These are phyloP conservation scores for Platycercus adscitus DNA, from an alignment of 2,113 vertebrate genomes.

Conservation along the genomic window DNA sequence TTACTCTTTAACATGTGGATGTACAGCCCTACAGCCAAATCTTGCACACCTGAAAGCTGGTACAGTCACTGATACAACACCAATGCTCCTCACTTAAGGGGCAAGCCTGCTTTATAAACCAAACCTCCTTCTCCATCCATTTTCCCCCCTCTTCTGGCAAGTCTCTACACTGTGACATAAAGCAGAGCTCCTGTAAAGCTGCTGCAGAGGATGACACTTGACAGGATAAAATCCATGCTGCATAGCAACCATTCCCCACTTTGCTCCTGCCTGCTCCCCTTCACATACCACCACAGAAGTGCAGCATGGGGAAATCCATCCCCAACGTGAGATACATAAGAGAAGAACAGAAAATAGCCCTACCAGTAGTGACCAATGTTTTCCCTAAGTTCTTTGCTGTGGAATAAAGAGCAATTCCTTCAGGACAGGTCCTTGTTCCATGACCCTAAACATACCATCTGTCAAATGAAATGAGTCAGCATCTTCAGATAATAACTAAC, in stretches of 20 bases:
- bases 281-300: neutral
- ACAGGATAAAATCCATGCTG: neutral
- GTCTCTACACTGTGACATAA: neutral
- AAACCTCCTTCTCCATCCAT: neutral
- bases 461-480: neutral
- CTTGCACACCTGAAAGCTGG: neutral
- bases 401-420: neutral
- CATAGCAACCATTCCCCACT: rapidly evolving
- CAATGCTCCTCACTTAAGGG: neutral
- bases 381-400: neutral
- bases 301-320: neutral
- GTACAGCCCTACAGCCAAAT: neutral
- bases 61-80: neutral
- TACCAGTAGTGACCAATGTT: rapidly evolving
- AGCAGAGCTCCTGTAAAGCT: neutral
- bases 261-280: neutral
- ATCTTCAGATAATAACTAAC: neutral
- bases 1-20: neutral
- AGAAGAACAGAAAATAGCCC: neutral
- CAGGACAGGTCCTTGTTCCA: neutral
- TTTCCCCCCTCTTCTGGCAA: neutral
- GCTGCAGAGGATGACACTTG: neutral
- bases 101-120: neutral
- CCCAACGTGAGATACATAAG: rapidly evolving
- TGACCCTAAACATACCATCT: neutral